A percentile compares a stretch with the other conserved stretches of the same genome.
Evolutionary conservation across 2,113 vertebrate genomes (phyloP).

Genomic region (Macquaria australasica): DNA sequence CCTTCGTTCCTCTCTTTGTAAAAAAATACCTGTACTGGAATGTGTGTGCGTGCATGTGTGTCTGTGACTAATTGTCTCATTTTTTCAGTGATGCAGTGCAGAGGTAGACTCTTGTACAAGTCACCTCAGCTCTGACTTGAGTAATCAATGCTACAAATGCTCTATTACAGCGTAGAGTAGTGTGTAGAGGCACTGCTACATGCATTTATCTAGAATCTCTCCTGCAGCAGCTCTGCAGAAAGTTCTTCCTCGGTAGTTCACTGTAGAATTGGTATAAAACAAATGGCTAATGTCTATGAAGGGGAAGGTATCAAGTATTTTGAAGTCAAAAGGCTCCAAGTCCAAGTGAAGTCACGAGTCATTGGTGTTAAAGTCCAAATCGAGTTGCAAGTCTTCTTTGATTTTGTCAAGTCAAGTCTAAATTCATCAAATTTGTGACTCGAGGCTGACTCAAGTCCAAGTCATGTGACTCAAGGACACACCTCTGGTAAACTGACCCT

Average conservation of each 20-base stretch:
- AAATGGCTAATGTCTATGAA: not conserved
- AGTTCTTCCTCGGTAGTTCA: not conserved
- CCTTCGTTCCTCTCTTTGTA: constrained; percentile 5
- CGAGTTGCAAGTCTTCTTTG: too few species aligned
- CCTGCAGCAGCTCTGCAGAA: not conserved
- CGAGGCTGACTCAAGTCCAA: too few species aligned
- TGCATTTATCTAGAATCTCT: not conserved
- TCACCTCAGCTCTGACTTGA: constrained; percentile 23
- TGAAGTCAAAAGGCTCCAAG: too few species aligned
- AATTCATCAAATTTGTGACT: too few species aligned
- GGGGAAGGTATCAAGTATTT: too few species aligned
- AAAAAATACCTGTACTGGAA: not conserved
- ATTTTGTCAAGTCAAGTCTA: too few species aligned
- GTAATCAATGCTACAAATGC: constrained; percentile 26
- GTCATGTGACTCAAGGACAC: too few species aligned
- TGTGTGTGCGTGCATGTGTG: constrained; percentile 23
- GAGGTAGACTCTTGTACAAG: constrained; percentile 22
- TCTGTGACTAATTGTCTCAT: constrained; percentile 33
- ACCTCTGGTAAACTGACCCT: not conserved
- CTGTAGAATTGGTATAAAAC: not conserved
- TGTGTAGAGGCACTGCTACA: not conserved
- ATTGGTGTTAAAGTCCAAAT: too few species aligned
- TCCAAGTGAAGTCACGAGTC: too few species aligned
- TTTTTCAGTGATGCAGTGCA: constrained; percentile 30
- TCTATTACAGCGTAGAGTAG: not conserved